Evolutionary conservation across 2,797 vertebrate genomes (phyloP).

Genomic region (Sardinella longiceps): DNA sequence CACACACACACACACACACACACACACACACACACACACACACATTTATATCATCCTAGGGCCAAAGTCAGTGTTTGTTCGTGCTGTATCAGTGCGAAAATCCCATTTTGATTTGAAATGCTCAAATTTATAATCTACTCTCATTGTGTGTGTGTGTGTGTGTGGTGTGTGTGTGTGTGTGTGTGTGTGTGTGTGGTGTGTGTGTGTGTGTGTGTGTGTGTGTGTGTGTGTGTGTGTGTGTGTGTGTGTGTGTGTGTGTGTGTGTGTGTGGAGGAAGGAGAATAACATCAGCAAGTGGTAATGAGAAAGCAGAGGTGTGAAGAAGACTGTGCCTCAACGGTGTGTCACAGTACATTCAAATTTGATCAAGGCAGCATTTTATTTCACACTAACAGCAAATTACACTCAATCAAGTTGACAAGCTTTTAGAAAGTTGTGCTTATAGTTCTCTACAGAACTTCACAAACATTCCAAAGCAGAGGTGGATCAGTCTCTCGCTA

Average conservation of each 20-base stretch:
- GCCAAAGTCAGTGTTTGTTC: conserved; percentile 50
- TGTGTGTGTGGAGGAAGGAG: conserved; percentile 1
- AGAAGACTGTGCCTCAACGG: not conserved
- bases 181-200: no score
- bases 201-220: not conserved
- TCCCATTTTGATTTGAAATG: conserved; percentile 45
- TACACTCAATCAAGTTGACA: not conserved
- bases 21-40: conserved; percentile 33
- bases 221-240: conserved; percentile 11
- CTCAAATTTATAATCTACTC: conserved; percentile 29
- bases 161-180: not conserved
- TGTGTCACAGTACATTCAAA: no score
- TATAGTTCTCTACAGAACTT: not conserved
- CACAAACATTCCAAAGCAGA: not conserved
- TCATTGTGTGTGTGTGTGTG: not conserved
- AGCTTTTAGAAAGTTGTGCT: not conserved
- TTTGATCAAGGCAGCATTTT: not conserved
- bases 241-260: not conserved
- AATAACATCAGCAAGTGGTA: not conserved
- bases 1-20: not conserved
- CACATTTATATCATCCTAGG: conserved; percentile 54
- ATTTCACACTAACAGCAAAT: not conserved
- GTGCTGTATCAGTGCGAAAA: conserved; percentile 42
- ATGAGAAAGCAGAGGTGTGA: not conserved
- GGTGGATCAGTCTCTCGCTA: not conserved